phyloP scores from a whole-genome alignment of 1,140 invertebrate genomes.

The Sminthurides bifidus region DNA sequence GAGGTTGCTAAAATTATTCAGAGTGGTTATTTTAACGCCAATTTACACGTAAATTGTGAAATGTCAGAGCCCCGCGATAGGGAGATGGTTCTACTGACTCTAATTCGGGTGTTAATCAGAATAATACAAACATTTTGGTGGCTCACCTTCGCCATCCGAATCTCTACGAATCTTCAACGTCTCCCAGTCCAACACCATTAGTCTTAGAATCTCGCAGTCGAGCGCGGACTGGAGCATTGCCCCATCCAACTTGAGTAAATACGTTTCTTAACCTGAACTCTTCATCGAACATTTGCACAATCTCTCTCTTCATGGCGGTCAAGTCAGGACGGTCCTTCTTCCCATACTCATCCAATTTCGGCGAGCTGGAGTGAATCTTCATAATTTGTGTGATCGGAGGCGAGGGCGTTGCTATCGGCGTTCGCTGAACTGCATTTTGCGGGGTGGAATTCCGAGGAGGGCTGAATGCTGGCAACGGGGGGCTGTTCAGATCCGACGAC shows the following conservation, averaged over 20 bases:
- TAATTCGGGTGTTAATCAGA: no score
- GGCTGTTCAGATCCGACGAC: neutral
- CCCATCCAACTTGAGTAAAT: constrained; percentile 29
- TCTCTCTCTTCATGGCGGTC: constrained; percentile 20
- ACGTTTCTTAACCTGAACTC: constrained; percentile 28
- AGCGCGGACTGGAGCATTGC: constrained; percentile 29
- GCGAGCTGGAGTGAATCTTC: no score
- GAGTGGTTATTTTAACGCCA: no score
- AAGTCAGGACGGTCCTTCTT: constrained; percentile 21
- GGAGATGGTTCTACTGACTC: no score
- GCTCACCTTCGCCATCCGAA: constrained; percentile 20
- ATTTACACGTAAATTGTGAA: no score
- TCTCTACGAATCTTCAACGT: constrained; percentile 20
- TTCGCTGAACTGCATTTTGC: no score
- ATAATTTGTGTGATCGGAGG: no score
- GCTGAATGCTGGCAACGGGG: neutral
- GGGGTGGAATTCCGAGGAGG: neutral
- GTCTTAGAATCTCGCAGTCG: constrained; percentile 29
- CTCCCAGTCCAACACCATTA: constrained; percentile 31
- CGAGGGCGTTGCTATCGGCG: no score
- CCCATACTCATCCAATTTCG: neutral
- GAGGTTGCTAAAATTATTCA: constrained; percentile 3
- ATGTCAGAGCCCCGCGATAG: no score
- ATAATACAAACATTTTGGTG: no score
- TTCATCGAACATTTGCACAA: constrained; percentile 24